Evolutionary conservation across 2,113 vertebrate genomes (phyloP).

Genomic region (Micronycteris hirsuta): DNA sequence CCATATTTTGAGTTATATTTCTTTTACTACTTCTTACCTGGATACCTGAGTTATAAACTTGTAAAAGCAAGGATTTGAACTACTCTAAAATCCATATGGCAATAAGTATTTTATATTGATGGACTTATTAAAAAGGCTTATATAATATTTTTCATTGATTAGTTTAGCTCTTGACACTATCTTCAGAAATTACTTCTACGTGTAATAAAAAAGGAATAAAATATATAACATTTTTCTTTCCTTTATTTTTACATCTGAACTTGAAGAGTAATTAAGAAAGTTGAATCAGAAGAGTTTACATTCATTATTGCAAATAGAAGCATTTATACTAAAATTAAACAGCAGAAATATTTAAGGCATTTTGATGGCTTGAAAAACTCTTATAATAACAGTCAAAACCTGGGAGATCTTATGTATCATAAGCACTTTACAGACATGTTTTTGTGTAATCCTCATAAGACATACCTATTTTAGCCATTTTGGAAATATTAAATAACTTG

Average conservation of each 20-base stretch:
- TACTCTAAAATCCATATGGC: not conserved
- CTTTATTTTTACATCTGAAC: not conserved
- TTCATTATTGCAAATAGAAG: not conserved
- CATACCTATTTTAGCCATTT: not conserved
- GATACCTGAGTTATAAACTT: not conserved
- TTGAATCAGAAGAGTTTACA: not conserved
- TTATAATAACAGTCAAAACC: not conserved
- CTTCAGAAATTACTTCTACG: not conserved
- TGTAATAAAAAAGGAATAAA: not conserved
- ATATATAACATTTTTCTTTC: not conserved
- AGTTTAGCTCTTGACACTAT: not conserved
- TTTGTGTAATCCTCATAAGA: constrained; percentile 1
- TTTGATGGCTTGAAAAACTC: not conserved
- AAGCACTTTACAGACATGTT: not conserved
- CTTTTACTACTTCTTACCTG: not conserved
- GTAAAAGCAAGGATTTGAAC: not conserved
- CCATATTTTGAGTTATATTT: not conserved
- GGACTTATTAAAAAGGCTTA: not conserved
- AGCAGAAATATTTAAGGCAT: not conserved
- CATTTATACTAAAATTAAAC: constrained; percentile 24
- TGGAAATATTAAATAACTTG: constrained; percentile 1
- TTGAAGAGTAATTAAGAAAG: not conserved
- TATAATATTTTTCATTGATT: not conserved
- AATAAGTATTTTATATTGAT: constrained; percentile 9
- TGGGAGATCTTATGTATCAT: not conserved